These are phyloP conservation scores for Ochotona curzoniae DNA, from an alignment of 2,113 vertebrate genomes.

Conservation along the genomic window DNA sequence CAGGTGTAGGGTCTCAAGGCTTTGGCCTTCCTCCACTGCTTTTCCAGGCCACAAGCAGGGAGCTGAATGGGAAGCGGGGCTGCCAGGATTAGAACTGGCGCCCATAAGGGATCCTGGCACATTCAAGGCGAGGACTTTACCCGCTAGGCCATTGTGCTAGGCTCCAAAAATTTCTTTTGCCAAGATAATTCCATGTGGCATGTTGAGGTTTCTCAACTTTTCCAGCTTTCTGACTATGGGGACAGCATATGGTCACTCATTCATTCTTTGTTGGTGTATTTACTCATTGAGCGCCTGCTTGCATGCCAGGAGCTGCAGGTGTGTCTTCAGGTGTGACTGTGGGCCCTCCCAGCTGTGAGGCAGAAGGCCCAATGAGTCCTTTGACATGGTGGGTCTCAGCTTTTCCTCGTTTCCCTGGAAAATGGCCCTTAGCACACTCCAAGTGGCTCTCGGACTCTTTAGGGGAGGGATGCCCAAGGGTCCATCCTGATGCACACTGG, in stretches of 20 bases:
- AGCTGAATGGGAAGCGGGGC: too few species aligned
- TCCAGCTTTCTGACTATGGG: not conserved
- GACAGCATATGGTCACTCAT: too few species aligned
- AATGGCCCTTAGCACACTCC: not conserved
- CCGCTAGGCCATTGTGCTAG: too few species aligned
- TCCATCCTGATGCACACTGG: not conserved
- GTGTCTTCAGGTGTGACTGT: not conserved
- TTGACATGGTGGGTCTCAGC: not conserved
- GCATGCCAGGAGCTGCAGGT: rapidly evolving
- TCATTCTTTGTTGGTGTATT: not conserved
- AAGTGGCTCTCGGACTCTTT: not conserved
- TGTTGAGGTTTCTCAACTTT: not conserved
- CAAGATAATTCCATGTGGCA: not conserved
- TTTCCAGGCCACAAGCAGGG: too few species aligned
- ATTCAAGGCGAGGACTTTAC: too few species aligned
- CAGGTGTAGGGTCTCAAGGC: too few species aligned
- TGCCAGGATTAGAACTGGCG: too few species aligned
- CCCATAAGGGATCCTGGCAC: too few species aligned
- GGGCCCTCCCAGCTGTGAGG: not conserved
- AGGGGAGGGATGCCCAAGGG: not conserved
- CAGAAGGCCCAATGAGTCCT: not conserved
- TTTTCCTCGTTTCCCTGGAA: not conserved
- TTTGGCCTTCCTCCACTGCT: too few species aligned
- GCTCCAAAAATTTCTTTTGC: not conserved
- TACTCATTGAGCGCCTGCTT: rapidly evolving